These are phyloP conservation scores for Callocephalon fimbriatum DNA, from an alignment of 2,113 vertebrate genomes.

Conservation along the genomic window DNA sequence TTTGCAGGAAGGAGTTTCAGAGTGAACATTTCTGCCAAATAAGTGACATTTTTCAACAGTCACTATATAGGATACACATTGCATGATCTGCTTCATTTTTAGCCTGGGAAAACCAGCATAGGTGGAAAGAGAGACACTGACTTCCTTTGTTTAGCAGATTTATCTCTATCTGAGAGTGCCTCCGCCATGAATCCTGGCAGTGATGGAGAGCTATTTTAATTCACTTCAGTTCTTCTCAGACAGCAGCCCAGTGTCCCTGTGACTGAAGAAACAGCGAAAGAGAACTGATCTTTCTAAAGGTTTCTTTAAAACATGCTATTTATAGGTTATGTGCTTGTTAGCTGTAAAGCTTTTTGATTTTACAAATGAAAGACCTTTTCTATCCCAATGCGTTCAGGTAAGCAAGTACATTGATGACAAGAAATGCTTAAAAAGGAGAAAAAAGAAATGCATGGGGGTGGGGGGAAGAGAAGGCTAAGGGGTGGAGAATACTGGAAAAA, in stretches of 20 bases:
- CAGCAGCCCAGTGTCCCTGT: not conserved
- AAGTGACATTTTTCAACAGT: not conserved
- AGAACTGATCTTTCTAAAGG: not conserved
- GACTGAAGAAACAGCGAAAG: not conserved
- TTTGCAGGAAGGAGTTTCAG: not conserved
- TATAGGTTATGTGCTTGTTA: not conserved
- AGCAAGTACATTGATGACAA: not conserved
- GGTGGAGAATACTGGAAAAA: not conserved
- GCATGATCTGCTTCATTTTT: not conserved
- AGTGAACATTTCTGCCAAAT: not conserved
- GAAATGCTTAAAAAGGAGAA: not conserved
- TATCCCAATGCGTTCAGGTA: not conserved
- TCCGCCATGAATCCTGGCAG: not conserved
- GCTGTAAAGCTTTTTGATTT: not conserved
- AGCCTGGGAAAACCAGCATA: not conserved
- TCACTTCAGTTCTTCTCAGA: not conserved
- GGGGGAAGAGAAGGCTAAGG: not conserved
- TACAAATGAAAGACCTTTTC: not conserved
- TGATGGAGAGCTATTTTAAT: not conserved
- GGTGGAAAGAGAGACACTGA: not conserved
- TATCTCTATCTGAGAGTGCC: not conserved
- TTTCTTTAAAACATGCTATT: not conserved
- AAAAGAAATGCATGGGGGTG: not conserved
- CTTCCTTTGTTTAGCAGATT: not conserved
- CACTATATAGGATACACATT: not conserved